Evolutionary conservation across 92 coral and sea anemone species (phyloP).

Genomic region (Porites rus): DNA sequence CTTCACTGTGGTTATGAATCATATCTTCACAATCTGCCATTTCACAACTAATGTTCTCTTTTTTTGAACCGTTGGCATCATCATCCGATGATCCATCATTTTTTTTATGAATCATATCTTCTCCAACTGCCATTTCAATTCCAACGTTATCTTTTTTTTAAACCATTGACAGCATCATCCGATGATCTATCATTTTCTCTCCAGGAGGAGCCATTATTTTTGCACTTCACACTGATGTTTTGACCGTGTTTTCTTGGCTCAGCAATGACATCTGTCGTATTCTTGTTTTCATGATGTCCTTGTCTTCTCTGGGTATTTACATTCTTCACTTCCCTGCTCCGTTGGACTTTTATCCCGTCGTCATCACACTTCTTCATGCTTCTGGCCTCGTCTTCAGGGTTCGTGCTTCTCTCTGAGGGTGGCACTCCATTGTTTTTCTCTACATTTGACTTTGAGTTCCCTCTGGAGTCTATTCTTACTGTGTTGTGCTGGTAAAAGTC

Average conservation of each 20-base stretch:
- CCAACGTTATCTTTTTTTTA: background rate
- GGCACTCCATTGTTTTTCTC: background rate
- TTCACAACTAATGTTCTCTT: slow-evolving; percentile 3
- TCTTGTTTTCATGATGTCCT: background rate
- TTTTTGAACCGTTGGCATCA: background rate
- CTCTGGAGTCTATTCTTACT: slow-evolving; percentile 3
- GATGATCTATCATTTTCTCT: background rate
- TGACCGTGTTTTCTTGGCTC: slow-evolving; percentile 5
- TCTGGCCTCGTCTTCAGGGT: background rate
- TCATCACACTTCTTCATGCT: background rate
- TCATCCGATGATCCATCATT: background rate
- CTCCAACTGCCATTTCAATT: background rate
- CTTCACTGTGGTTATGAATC: background rate
- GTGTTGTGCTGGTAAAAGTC: slow-evolving; percentile 9
- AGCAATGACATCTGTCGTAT: background rate
- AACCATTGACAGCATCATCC: background rate
- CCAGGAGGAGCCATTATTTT: slow-evolving; percentile 5
- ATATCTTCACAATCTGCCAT: slow-evolving; percentile 5
- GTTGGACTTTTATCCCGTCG: slow-evolving; percentile 9
- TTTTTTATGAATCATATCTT: slow-evolving; percentile 1
- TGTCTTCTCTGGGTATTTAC: slow-evolving; percentile 6
- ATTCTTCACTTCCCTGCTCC: slow-evolving; percentile 5
- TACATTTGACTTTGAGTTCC: slow-evolving; percentile 1
- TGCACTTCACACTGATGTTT: background rate
- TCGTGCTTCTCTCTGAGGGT: background rate